Conservation (phyloP, 2,888 invertebrate species). For the Eupithecia centaureata region DNA sequence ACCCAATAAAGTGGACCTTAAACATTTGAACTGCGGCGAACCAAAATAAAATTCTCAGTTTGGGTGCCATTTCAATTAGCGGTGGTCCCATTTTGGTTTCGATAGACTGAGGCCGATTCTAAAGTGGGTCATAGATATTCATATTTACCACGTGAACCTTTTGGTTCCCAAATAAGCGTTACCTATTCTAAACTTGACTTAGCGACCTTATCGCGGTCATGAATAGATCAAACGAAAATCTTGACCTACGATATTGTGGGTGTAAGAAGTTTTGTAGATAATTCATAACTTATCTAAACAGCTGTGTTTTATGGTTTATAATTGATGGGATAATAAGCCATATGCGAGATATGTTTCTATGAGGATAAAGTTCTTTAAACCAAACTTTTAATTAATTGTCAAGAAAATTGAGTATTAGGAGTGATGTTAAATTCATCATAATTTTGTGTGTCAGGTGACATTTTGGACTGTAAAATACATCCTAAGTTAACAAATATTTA, state of each 20-base stretch:
- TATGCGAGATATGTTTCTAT: too few species aligned
- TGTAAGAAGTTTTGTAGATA: neutral
- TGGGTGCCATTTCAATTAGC: neutral
- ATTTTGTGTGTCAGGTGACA: too few species aligned
- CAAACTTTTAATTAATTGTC: too few species aligned
- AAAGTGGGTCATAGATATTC: conserved; percentile 1
- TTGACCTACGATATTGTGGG: neutral
- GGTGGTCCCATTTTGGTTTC: neutral
- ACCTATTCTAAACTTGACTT: neutral
- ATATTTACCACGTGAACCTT: neutral
- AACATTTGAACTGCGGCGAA: neutral
- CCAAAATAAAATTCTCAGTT: conserved; percentile 8
- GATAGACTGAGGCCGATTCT: neutral
- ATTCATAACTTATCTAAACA: neutral
- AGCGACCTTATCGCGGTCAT: neutral
- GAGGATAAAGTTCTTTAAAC: too few species aligned
- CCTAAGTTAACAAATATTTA: too few species aligned
- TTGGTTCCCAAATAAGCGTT: neutral
- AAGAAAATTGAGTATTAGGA: neutral
- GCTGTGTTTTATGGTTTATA: neutral
- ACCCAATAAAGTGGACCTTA: conserved; percentile 17
- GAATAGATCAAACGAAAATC: neutral
- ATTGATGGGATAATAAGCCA: too few species aligned
- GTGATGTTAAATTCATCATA: too few species aligned
- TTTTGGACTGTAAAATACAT: too few species aligned